phyloP scores from a whole-genome alignment of 2,797 vertebrate species.

The Psittacula echo region DNA sequence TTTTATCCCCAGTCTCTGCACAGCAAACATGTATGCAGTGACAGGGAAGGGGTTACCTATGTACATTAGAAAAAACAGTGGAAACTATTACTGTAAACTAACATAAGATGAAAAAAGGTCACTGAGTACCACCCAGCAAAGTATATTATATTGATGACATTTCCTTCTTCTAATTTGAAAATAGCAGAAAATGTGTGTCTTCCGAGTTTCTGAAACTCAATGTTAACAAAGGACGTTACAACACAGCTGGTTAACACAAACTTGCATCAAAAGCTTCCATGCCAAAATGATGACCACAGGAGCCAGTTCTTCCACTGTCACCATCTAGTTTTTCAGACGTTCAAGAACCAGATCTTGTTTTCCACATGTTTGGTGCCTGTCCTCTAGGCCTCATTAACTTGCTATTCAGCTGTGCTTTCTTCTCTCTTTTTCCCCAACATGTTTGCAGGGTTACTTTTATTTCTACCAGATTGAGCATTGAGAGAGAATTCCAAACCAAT shows the following conservation, averaged over 20 bases:
- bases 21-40: not conserved
- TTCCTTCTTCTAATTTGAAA: not conserved
- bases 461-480: not conserved
- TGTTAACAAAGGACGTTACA: not conserved
- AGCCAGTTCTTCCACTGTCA: not conserved
- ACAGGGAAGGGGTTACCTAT: rapidly evolving
- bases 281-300: not conserved
- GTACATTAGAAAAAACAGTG: not conserved
- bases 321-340: not conserved
- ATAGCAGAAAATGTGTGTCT: rapidly evolving
- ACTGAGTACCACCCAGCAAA: not conserved
- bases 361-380: not conserved
- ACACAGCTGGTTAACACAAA: not conserved
- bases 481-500: too few species aligned
- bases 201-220: not conserved
- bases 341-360: not conserved
- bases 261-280: not conserved
- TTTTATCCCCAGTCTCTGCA: not conserved
- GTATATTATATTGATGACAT: not conserved
- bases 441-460: not conserved
- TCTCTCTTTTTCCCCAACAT: not conserved
- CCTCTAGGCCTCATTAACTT: not conserved
- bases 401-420: not conserved
- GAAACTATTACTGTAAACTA: not conserved
- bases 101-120: not conserved